These are phyloP conservation scores for Cheilosia vulpina DNA, from an alignment of 2,888 invertebrate species.

Conservation along the genomic window DNA sequence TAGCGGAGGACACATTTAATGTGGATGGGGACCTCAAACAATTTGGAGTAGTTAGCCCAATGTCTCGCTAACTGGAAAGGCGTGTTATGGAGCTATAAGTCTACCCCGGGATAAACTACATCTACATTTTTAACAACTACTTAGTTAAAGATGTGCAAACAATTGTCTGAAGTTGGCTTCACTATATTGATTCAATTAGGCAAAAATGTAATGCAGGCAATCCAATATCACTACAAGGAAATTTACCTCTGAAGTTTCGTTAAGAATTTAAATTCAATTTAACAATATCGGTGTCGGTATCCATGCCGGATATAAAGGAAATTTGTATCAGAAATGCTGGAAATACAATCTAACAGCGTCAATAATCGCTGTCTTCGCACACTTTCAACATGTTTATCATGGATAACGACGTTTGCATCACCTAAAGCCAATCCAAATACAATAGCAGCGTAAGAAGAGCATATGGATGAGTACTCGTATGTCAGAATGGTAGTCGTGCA, in stretches of 20 bases:
- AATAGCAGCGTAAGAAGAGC: too few relatives aligned
- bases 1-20: fast-evolving
- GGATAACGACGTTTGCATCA: slow-evolving; percentile 23
- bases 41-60: too few relatives aligned
- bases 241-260: neutral
- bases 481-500: neutral
- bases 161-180: too few relatives aligned
- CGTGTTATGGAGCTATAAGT: too few relatives aligned
- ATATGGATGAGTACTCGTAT: neutral
- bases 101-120: too few relatives aligned
- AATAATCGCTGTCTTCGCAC: slow-evolving; percentile 44
- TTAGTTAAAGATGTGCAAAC: too few relatives aligned
- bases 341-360: slow-evolving; percentile 26
- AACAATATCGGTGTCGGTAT: neutral
- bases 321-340: neutral
- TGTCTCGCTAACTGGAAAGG: too few relatives aligned
- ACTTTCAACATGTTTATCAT: slow-evolving; percentile 43
- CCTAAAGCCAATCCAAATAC: slow-evolving; percentile 16
- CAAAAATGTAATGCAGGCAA: too few relatives aligned
- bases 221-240: too few relatives aligned
- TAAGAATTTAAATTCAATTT: neutral
- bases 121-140: too few relatives aligned
- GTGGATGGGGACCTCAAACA: too few relatives aligned
- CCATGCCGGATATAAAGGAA: neutral
- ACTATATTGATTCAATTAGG: too few relatives aligned